phyloP scores from a whole-genome alignment of 2,797 vertebrate genomes.

The Enteromius fasciolatus region DNA sequence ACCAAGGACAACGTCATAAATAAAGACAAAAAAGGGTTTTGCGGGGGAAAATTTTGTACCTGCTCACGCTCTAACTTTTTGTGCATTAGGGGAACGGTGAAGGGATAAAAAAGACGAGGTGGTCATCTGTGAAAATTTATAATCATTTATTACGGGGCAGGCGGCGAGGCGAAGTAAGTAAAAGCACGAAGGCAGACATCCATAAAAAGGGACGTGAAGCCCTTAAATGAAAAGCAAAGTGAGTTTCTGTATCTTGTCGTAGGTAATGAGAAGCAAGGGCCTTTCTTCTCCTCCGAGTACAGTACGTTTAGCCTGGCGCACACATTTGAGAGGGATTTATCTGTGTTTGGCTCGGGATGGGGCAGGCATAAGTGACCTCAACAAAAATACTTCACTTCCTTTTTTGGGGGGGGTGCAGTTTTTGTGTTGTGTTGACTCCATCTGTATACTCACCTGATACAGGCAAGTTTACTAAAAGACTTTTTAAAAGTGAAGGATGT shows the following conservation, averaged over 20 bases:
- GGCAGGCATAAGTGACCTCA: constrained; percentile 77
- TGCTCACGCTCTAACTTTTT: constrained; percentile 87
- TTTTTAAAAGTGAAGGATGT: not conserved
- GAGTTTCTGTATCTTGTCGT: constrained; percentile 90
- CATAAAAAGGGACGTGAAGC: constrained; percentile 81
- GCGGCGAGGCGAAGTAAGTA: constrained; percentile 80
- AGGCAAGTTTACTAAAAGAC: not conserved
- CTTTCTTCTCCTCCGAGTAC: constrained; percentile 83
- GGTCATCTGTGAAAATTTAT: constrained; percentile 93
- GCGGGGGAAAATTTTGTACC: constrained; percentile 83
- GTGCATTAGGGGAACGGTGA: constrained; percentile 80
- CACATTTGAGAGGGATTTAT: constrained; percentile 85
- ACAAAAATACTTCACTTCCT: constrained; percentile 66
- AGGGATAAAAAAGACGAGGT: constrained; percentile 80
- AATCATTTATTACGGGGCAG: constrained; percentile 89
- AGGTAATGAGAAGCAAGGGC: constrained; percentile 87
- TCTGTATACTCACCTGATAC: not conserved
- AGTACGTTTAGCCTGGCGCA: constrained; percentile 80
- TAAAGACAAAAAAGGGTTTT: constrained; percentile 83
- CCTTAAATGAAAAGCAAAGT: constrained; percentile 89
- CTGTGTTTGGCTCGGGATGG: constrained; percentile 82
- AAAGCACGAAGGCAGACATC: constrained; percentile 87
- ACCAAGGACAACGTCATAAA: constrained; percentile 97
- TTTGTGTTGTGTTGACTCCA: not conserved
- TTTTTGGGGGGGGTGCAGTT: not conserved